Evolutionary conservation across 2,888 invertebrate genomes (phyloP).

Genomic region (Pseudoips prasinana): DNA sequence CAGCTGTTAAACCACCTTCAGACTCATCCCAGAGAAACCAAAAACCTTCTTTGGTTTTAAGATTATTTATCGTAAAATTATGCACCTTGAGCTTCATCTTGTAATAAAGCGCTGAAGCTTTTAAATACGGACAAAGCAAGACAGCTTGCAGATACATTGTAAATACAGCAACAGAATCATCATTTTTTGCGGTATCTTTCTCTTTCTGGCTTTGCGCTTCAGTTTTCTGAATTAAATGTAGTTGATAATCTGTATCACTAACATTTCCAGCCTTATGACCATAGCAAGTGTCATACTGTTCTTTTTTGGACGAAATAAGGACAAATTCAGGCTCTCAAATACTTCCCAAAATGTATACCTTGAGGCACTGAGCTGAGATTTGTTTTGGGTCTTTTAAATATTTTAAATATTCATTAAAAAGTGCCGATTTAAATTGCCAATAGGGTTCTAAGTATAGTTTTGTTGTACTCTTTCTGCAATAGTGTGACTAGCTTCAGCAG

Average conservation of each 20-base stretch:
- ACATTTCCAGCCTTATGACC: conserved; percentile 26
- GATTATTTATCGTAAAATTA: conserved; percentile 20
- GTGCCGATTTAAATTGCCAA: conserved; percentile 7
- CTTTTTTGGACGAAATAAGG: too few relatives aligned
- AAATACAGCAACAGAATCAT: conserved; percentile 16
- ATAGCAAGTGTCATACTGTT: conserved; percentile 13
- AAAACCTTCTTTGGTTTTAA: conserved; percentile 15
- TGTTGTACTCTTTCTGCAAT: conserved; percentile 19
- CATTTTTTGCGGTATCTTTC: conserved; percentile 24
- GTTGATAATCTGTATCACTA: conserved; percentile 19
- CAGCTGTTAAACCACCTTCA: conserved; percentile 15
- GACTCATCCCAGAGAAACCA: conserved; percentile 14
- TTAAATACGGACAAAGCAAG: conserved; percentile 23
- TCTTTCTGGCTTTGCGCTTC: conserved; percentile 26
- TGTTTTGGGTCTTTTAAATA: conserved; percentile 7
- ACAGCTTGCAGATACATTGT: conserved; percentile 29
- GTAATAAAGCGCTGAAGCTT: conserved; percentile 24
- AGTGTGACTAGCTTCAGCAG: too few relatives aligned
- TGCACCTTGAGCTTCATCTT: conserved; percentile 27
- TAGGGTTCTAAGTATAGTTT: conserved; percentile 25
- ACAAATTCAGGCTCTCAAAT: too few relatives aligned
- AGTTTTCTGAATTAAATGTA: conserved; percentile 21
- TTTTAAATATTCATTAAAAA: conserved; percentile 18
- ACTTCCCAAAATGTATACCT: too few relatives aligned
- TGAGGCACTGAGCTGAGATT: conserved; percentile 20